Base-by-base conservation (phyloP, 2,888 invertebrate species). In the Anagyrus pseudococci region DNA sequence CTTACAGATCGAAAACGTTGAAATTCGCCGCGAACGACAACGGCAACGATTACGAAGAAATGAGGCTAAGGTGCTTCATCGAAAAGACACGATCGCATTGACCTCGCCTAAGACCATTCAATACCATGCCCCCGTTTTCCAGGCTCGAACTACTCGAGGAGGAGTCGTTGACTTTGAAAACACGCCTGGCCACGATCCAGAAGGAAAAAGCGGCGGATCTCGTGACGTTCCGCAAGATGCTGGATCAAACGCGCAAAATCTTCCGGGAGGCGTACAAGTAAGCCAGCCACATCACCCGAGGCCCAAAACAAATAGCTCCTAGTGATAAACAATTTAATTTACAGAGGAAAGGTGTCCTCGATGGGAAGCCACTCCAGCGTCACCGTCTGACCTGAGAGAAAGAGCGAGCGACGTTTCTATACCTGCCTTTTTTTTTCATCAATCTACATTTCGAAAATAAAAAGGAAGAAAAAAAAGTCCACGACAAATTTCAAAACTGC, bases 141-240 rank as follows among this genome's bases (percentile, higher is more conserved):
- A 83, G 84, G 72, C 75, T 89, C 57, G 87, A 88, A 73, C 77
- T 90, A 58, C 84, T 88, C 0, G 86, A 89, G 71, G 89, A 90
- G 77, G 87, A 87, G 70, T 82, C 88, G 44, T 86, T 87, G 74
- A 86, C 87, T 19, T 79, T 89, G 74, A 85, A 87, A 73, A 85
- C 87, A 44, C 84, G 87, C 73, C 75, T 89, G 41, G 85, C 85
- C 71, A 86, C 88, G 75, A 83, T 88, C 33, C 86, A 86, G 69
- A 85, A 85, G 67, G 89, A 89, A 72, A 86, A 88, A 72, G 83
- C 83, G 57, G 81, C 84, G 20, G 89, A 89, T 78, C 82, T 84
- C 43, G 77, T 79, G 43, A 80, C 83, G 75, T 85, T 84, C 69
- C 86, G 83, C 67, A 84, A 82, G 73, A 85, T 85, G 83, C 82